These are phyloP conservation scores for Polietes domitor DNA, from an alignment of 2,888 invertebrate genomes.

Conservation along the genomic window DNA sequence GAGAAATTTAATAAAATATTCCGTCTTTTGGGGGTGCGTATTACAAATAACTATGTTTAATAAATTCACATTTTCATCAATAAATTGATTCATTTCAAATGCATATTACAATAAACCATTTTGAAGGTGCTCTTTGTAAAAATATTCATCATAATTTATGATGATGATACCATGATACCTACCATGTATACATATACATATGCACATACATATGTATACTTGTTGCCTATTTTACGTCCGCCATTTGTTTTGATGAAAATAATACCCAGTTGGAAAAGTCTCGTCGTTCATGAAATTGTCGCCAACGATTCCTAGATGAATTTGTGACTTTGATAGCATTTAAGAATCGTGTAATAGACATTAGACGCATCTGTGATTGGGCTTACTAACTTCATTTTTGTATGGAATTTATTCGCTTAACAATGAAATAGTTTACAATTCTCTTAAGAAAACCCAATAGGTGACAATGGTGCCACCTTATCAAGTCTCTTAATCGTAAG, in stretches of 20 bases:
- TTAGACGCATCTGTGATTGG: too few species aligned
- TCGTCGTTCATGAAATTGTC: too few species aligned
- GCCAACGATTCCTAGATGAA: too few species aligned
- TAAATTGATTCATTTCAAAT: background rate
- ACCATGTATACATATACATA: slow-evolving; percentile 22
- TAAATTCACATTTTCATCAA: background rate
- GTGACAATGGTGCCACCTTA: too few species aligned
- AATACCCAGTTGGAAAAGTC: too few species aligned
- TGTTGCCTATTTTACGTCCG: slow-evolving; percentile 65
- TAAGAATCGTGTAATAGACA: too few species aligned
- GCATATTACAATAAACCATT: slow-evolving; percentile 3
- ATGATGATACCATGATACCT: slow-evolving; percentile 53
- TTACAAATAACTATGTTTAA: slow-evolving; percentile 24
- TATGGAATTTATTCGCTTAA: too few species aligned
- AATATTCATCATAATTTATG: slow-evolving; percentile 34
- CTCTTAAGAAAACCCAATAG: too few species aligned
- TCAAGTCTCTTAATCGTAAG: too few species aligned
- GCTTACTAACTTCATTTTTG: too few species aligned
- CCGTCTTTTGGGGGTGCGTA: slow-evolving; percentile 80
- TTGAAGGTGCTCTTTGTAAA: slow-evolving; percentile 12
- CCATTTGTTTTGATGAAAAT: slow-evolving; percentile 67
- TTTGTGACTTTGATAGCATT: too few species aligned
- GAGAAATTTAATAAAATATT: slow-evolving; percentile 79
- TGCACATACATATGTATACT: slow-evolving; percentile 45
- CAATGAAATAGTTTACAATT: too few species aligned